A percentile compares a stretch with the other conserved stretches of the same genome.
Conservation (phyloP, 2,888 invertebrate genomes). For the Eupithecia subumbrata region DNA sequence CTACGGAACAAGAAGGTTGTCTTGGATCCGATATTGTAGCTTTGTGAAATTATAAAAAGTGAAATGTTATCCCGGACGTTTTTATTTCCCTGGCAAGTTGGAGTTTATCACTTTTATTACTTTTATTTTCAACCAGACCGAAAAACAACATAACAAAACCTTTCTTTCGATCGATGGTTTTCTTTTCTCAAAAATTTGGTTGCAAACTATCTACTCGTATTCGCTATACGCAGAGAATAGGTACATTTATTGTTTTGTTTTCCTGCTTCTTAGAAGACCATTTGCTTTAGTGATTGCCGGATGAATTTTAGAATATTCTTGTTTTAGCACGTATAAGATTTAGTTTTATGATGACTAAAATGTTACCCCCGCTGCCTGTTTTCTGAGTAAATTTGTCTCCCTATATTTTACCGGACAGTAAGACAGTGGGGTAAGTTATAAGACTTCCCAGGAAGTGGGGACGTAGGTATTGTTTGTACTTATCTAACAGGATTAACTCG, state of each 20-base stretch:
- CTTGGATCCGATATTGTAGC: too few relatives aligned
- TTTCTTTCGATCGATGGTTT: not conserved
- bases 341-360: not conserved
- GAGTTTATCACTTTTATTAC: too few relatives aligned
- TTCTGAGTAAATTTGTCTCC: conserved; percentile 21
- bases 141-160: not conserved
- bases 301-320: not conserved
- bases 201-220: not conserved
- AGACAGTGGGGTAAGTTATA: conserved; percentile 81
- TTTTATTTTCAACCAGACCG: not conserved
- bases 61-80: too few relatives aligned
- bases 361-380: not conserved
- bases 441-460: conserved; percentile 81
- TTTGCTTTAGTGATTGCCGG: too few relatives aligned
- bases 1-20: too few relatives aligned
- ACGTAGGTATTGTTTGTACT: conserved; percentile 76
- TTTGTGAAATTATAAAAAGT: too few relatives aligned
- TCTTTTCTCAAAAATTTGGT: not conserved
- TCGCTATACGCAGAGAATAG: not conserved
- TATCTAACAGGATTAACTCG: conserved; percentile 80
- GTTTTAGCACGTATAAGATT: not conserved
- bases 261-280: not conserved
- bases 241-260: not conserved
- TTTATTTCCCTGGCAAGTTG: too few relatives aligned
- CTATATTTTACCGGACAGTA: conserved; percentile 66